Evolutionary conservation across 2,797 vertebrate species (phyloP), one percentile per base, ranked within the genome.

Genomic region (Champsocephalus gunnari): DNA sequence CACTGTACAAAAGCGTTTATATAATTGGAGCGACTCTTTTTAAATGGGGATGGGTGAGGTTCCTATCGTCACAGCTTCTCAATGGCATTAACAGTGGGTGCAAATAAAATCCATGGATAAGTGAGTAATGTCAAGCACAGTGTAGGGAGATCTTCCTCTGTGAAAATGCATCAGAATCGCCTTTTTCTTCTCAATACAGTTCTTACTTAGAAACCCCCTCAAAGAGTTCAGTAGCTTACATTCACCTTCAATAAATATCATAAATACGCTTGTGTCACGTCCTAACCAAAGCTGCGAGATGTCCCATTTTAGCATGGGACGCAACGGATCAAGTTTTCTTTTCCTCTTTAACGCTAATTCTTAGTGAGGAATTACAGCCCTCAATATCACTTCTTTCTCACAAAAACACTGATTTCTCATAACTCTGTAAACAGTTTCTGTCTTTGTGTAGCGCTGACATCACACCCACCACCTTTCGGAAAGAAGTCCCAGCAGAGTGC

Each of bases 231-330:
- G 95, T 94, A 96, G 94, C 94, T 93, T 95, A 95, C 94, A 95
- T 95, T 96, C 94, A 95, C 93, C 94, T 94, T 94, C 93, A 95
- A 96, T 96, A 96, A 96, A 95, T 96, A 96, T 90, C 92, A 95
- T 95, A 95, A 95, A 95, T 95, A 95, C 87, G 89, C 88, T 87
- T 85, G 75, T 75, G 78, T 86, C 87, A 85, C 71, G 73, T 88
- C 89, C 82, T 83, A 78, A 75, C 84, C 82, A 74, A 87, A 86
- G 88, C 89, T 80, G 84, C 54, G 67, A 89, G 71, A 87, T 66
- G 75, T 84, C 82, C 89, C 77, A 77, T 73, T 78, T 87, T 70
- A 86, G 65, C 49, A 81, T 2, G 66, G 82, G 84, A 83, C 55
- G 82, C 66, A 67, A 76, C n/a, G 69, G 75, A 82, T 91, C 87